Evolutionary conservation across 2,113 vertebrate species (phyloP).

Genomic region (Dromas ardeola): DNA sequence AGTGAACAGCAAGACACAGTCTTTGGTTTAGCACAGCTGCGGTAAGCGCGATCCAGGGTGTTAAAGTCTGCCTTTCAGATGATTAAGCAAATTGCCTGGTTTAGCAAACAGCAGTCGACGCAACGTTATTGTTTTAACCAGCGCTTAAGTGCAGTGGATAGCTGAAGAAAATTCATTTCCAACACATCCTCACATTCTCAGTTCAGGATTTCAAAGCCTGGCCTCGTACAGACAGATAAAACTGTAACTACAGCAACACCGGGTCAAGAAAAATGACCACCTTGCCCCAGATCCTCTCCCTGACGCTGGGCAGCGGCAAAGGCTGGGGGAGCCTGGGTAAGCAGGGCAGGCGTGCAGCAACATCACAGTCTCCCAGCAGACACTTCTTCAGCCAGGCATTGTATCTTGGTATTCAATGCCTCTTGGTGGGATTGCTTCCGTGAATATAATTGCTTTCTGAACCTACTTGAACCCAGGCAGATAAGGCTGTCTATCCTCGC

Average conservation of each 20-base stretch:
- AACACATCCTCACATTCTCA: not conserved
- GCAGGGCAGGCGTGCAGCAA: not conserved
- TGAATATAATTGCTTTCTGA: not conserved
- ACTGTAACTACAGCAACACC: not conserved
- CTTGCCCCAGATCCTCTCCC: not conserved
- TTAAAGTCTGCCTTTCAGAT: not conserved
- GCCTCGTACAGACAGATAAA: not conserved
- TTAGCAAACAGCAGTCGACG: not conserved
- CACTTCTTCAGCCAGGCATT: not conserved
- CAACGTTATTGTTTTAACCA: not conserved
- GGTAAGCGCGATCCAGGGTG: not conserved
- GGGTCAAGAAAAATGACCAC: not conserved
- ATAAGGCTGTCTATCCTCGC: not conserved
- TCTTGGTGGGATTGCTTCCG: not conserved
- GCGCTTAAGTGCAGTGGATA: not conserved
- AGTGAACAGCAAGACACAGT: not conserved
- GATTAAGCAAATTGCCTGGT: not conserved
- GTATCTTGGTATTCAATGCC: not conserved
- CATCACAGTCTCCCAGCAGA: not conserved
- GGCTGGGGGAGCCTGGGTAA: not conserved
- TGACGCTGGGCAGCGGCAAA: not conserved
- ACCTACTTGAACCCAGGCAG: not conserved
- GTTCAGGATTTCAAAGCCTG: not conserved
- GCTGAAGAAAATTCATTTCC: not conserved
- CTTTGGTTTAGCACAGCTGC: not conserved